Evolutionary conservation across 2,113 vertebrate species (phyloP).

Genomic region (Apteryx owenii): DNA sequence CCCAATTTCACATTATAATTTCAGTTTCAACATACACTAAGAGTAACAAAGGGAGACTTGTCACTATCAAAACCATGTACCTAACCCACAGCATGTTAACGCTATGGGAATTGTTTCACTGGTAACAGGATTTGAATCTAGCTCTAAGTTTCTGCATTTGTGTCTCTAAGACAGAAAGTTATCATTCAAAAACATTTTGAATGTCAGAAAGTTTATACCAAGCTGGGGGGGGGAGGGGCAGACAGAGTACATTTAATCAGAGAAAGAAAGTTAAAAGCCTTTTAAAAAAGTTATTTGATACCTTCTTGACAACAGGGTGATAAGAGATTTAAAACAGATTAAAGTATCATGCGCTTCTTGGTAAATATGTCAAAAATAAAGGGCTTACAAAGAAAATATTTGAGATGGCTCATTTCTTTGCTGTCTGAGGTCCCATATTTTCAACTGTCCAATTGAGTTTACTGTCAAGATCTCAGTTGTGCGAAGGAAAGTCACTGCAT

Average conservation of each 20-base stretch:
- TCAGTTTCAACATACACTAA: background rate
- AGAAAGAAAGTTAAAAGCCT: background rate
- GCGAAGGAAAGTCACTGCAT: constrained; percentile 92
- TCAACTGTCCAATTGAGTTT: constrained; percentile 97
- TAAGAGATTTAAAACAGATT: background rate
- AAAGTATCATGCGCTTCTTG: background rate
- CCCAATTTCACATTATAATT: background rate
- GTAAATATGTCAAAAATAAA: background rate
- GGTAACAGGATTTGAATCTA: background rate
- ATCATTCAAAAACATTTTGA: background rate
- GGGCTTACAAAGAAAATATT: constrained; percentile 92
- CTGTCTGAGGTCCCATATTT: constrained; percentile 95
- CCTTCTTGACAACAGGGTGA: background rate
- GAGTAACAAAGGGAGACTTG: background rate
- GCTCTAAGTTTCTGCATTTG: background rate
- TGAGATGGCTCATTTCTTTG: constrained; percentile 91
- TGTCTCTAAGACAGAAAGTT: background rate
- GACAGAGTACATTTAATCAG: background rate
- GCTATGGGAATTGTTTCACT: background rate
- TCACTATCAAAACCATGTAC: background rate
- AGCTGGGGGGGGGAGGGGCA: background rate
- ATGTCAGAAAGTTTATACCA: background rate
- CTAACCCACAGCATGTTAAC: background rate
- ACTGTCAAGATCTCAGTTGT: constrained; percentile 95
- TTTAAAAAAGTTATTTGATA: background rate